Percentiles rank a stretch among this genome's conserved stretches.
Conservation (phyloP, 2,797 vertebrate species). For the Jordanella pulchra region DNA sequence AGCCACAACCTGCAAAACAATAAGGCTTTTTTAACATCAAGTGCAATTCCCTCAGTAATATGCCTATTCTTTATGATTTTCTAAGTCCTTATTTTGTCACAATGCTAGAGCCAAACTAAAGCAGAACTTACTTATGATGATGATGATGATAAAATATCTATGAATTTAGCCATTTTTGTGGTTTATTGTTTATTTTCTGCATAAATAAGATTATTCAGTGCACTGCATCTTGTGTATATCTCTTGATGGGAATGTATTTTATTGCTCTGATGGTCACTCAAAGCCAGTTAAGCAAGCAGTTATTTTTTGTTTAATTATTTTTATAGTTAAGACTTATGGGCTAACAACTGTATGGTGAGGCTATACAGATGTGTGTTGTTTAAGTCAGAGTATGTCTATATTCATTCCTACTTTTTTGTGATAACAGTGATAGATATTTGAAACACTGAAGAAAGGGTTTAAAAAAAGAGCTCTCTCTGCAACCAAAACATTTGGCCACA, state of each 20-base stretch:
- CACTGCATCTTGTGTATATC: slow-evolving; percentile 21
- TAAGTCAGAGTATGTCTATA: slow-evolving; percentile 23
- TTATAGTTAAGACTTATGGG: slow-evolving; percentile 21
- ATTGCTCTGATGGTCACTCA: slow-evolving; percentile 57
- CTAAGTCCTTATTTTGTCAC: slow-evolving; percentile 45
- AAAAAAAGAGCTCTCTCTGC: slow-evolving; percentile 31
- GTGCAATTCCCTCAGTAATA: slow-evolving; percentile 72
- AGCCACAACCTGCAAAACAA: slow-evolving; percentile 61
- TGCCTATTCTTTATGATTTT: slow-evolving; percentile 37
- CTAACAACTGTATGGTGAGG: slow-evolving; percentile 39
- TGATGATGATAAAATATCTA: slow-evolving; percentile 25
- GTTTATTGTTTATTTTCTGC: slow-evolving; percentile 30
- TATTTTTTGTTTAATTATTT: slow-evolving; percentile 18
- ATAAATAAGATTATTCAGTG: slow-evolving; percentile 34
- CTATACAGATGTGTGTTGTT: slow-evolving; percentile 41
- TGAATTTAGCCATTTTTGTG: slow-evolving; percentile 35
- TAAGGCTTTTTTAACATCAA: slow-evolving; percentile 75
- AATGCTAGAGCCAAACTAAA: slow-evolving; percentile 56
- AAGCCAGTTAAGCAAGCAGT: slow-evolving; percentile 57
- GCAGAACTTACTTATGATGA: slow-evolving; percentile 46
- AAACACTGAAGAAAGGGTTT: slow-evolving; percentile 27
- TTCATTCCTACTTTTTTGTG: slow-evolving; percentile 31
- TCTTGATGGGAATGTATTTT: slow-evolving; percentile 38
- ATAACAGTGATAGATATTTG: slow-evolving; percentile 39
- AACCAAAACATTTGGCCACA: slow-evolving; percentile 38